These are phyloP conservation scores for Lophura nycthemera DNA, from an alignment of 2,113 vertebrate genomes.

Conservation along the genomic window DNA sequence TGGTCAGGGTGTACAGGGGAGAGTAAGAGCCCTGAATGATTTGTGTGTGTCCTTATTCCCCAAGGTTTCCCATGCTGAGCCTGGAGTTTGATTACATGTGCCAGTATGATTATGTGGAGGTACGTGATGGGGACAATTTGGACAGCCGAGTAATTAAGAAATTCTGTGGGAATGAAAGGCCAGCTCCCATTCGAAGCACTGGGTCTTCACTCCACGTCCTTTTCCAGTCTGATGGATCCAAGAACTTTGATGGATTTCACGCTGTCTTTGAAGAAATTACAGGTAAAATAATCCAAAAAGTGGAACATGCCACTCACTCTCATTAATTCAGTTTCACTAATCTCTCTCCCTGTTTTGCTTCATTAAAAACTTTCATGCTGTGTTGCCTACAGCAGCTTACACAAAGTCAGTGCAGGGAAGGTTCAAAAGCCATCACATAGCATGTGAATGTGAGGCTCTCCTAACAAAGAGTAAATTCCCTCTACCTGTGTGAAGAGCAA, in stretches of 20 bases:
- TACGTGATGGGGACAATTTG: constrained; percentile 91
- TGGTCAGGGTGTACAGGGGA: neutral
- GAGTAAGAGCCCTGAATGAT: neutral
- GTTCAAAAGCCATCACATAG: neutral
- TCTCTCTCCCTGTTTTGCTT: constrained; percentile 18
- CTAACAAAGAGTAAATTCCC: neutral
- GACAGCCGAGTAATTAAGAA: constrained; percentile 88
- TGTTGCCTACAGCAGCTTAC: constrained; percentile 43
- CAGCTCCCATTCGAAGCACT: constrained; percentile 85
- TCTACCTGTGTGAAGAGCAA: neutral
- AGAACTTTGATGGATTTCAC: constrained; percentile 97
- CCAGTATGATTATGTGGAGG: constrained; percentile 94
- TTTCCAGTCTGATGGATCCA: constrained; percentile 95
- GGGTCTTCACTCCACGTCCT: constrained; percentile 90
- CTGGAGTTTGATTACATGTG: constrained; percentile 95
- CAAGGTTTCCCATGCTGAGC: constrained; percentile 95
- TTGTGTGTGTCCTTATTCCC: neutral
- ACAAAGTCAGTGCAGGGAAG: neutral
- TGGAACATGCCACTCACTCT: neutral
- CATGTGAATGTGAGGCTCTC: neutral
- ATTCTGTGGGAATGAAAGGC: constrained; percentile 92
- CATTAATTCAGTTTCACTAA: neutral
- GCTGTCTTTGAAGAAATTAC: constrained; percentile 93
- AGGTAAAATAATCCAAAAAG: constrained; percentile 76
- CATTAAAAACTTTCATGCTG: constrained; percentile 42